Base-by-base conservation (phyloP, 1,140 invertebrate species). In the Aethina tumida region DNA sequence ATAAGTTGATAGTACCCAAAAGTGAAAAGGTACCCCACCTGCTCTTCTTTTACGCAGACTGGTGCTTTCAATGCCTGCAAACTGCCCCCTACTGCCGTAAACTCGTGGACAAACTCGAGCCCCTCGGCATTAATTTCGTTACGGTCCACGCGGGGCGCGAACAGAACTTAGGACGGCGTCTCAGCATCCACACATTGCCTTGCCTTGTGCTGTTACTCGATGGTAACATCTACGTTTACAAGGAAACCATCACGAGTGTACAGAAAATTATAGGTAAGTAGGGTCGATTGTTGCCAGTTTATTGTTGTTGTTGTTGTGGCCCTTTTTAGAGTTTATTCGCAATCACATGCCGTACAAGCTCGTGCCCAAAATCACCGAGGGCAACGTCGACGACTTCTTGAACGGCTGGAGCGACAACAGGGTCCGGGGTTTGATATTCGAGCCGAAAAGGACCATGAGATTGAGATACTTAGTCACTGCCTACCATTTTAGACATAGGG, bases 1-100 rank as follows among this genome's bases (percentile, higher is more conserved):
- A 93, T 54, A 90, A 85, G 47, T 79, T 76, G 14, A 72, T 95
- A 40, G 53, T 93, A 29, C 84, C 87, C 42, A 86, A 86, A 53
- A 92, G 85, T 60, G 67, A 72, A 21, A 74, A 70, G 27, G 81
- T 77, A 16, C 87, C 90, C 7, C 80, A 85, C 43, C 62, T 96
- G 21, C 71, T 96, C 16, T 74, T 94, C 44, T 88, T 91, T 56
- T 95, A 93, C 61, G 84, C 85, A 3, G 91, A 95, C 60, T 90
- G 88, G 79, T 96, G 91, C 63, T 88, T 91, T 61, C 73, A 84
- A 18, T 97, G 92, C 60, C 73, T 89, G 25, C 76, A 87, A 60
- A 74, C 84, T 10, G 85, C 91, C 34, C 79, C 77, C 3, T 73
- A 83, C 5, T 88, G 90, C 73, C 72, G 84, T 41, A 76, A 81